These are phyloP conservation scores for Papilio gigon DNA, from an alignment of 2,888 invertebrate species.

Conservation along the genomic window DNA sequence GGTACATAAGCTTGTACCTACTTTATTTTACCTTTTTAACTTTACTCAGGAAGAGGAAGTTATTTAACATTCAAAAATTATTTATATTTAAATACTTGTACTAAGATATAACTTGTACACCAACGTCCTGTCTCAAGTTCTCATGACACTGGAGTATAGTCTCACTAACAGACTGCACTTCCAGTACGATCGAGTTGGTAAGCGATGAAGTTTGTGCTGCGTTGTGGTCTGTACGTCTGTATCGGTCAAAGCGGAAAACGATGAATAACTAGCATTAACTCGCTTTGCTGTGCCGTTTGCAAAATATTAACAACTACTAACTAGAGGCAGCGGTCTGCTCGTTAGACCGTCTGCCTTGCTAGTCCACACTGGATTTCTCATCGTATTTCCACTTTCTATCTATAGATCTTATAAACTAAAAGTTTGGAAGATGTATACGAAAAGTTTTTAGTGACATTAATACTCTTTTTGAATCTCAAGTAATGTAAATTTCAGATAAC, in stretches of 20 bases:
- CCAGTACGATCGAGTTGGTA: constrained; percentile 4
- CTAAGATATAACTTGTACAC: neutral
- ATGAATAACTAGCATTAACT: constrained; percentile 24
- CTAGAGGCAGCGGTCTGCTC: constrained; percentile 8
- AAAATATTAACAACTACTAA: constrained; percentile 22
- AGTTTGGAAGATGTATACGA: neutral
- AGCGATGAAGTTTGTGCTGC: constrained; percentile 9
- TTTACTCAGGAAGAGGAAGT: constrained; percentile 4
- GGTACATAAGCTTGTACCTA: constrained; percentile 16
- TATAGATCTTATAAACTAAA: neutral
- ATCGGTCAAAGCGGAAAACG: constrained; percentile 11
- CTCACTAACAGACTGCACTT: neutral
- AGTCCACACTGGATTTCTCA: neutral
- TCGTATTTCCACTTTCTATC: constrained; percentile 1
- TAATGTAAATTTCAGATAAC: neutral
- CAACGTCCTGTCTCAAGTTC: neutral
- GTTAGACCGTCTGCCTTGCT: neutral
- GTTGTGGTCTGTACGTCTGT: constrained; percentile 10
- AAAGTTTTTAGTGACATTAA: constrained; percentile 4
- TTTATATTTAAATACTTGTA: neutral
- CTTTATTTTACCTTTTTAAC: constrained; percentile 24
- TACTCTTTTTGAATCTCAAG: neutral
- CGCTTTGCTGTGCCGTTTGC: constrained; percentile 4
- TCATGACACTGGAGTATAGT: neutral
- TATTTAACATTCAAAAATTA: neutral